Evolutionary conservation across 2,797 vertebrate species (phyloP), one percentile per base, ranked within the genome.

Genomic region (Mus spretus): DNA sequence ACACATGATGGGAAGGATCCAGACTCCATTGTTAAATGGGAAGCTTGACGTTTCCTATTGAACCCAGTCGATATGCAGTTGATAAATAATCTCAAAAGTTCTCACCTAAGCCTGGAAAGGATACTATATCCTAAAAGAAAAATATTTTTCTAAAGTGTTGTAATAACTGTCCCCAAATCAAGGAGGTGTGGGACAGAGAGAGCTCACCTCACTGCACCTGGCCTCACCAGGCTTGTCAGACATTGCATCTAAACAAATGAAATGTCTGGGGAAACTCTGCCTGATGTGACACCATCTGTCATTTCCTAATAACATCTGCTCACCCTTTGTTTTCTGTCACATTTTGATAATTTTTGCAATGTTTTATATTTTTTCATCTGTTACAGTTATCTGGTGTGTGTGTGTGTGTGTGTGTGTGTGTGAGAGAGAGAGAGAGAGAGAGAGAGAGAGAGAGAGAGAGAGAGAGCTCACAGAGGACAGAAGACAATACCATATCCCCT

Each of bases 81-180:
- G 37, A 40, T 40, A 40, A 40, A 40, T 40, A 55, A 34, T 61
- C 19, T 81, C 28, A 55, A 59, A 89, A 95, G 87, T 55, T 77
- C 83, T 37, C 11, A 1, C 63, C 44, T n/a, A n/a, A 53, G 55
- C 9, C 17, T 34, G 26, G 87, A 67, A 77, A 88, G n/a, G 14
- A 83, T 28, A 47, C 65, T 91, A 82, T 88, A 93, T 53, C 47
- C 65, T 55, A 65, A 79, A 79, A 26, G 55, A 37, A 84, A 78
- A 89, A 17, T 50, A 78, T 17, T 88, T 80, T 40, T 24, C 87
- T 85, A 53, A 85, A 90, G 75, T 44, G 37, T 8, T 84, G 0
- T 82, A 77, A 19, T 94, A 5, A 22, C 53, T 34, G 44, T 53
- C 24, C 72, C 47, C n/a, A 77, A 95, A 37, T 31, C 44, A 72